Conservation (phyloP, 2,797 vertebrate genomes). For the Bucorvus abyssinicus region DNA sequence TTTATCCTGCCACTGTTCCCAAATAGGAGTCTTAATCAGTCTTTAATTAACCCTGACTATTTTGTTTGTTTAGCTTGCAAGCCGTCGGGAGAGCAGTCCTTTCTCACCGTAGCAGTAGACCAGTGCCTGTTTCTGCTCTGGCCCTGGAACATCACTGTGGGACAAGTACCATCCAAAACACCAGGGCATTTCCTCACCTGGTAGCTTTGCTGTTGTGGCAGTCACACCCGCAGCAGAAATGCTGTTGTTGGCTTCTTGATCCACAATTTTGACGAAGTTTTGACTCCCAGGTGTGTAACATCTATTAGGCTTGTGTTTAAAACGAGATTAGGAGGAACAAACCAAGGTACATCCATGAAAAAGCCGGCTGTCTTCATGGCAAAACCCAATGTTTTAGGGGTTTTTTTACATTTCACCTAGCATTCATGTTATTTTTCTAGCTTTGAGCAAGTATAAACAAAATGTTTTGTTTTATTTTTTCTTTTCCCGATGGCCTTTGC, state of each 20-base stretch:
- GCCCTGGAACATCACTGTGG: not conserved
- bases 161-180: not conserved
- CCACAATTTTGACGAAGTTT: not conserved
- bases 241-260: not conserved
- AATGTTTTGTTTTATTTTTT: not conserved
- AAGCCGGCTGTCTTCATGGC: not conserved
- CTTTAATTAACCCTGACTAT: not conserved
- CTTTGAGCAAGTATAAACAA: not conserved
- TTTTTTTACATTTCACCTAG: not conserved
- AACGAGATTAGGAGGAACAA: not conserved
- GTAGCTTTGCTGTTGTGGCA: accelerated
- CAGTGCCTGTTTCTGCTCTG: not conserved
- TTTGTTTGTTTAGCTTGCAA: not conserved
- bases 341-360: not conserved
- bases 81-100: not conserved
- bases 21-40: not conserved
- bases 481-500: not conserved
- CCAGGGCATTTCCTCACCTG: not conserved
- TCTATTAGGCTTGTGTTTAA: not conserved
- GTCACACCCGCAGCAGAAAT: not conserved
- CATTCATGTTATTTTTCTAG: not conserved
- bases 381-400: not conserved
- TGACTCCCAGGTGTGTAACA: not conserved
- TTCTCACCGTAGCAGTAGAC: not conserved
- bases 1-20: not conserved